Percentiles rank a stretch among this genome's conserved stretches.
Evolutionary conservation across 2,888 invertebrate species (phyloP).

Genomic region (Brachypterus glaber): DNA sequence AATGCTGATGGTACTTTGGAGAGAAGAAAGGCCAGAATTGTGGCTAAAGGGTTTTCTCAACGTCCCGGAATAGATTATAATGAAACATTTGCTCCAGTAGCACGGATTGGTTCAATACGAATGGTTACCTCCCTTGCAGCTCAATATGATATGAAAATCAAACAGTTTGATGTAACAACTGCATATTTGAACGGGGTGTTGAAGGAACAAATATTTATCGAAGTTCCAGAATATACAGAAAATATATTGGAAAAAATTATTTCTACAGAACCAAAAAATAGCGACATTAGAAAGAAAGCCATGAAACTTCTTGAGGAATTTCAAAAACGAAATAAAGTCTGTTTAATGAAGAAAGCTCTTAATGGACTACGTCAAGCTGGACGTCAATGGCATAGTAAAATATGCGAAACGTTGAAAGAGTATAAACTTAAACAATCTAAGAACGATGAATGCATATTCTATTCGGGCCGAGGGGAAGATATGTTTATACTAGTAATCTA

Average conservation of each 20-base stretch:
- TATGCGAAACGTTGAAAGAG: too few relatives aligned
- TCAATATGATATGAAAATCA: slow-evolving; percentile 14
- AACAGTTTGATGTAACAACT: slow-evolving; percentile 18
- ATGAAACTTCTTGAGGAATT: slow-evolving; percentile 11
- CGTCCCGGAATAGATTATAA: slow-evolving; percentile 23
- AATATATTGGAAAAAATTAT: too few relatives aligned
- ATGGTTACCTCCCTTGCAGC: slow-evolving; percentile 21
- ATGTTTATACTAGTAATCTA: too few relatives aligned
- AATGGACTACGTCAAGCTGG: slow-evolving; percentile 19
- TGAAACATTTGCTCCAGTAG: too few relatives aligned
- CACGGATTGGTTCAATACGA: slow-evolving; percentile 21
- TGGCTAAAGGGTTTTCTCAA: slow-evolving; percentile 27
- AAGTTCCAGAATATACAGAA: slow-evolving; percentile 13
- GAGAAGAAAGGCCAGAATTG: slow-evolving; percentile 24
- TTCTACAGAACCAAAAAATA: too few relatives aligned
- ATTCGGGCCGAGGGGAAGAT: too few relatives aligned
- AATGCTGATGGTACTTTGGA: slow-evolving; percentile 19
- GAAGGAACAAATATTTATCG: slow-evolving; percentile 17
- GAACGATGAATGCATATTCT: too few relatives aligned
- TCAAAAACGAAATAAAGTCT: slow-evolving; percentile 11
- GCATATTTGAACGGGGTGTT: slow-evolving; percentile 20
- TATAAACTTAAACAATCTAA: too few relatives aligned
- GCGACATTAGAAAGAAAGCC: slow-evolving; percentile 10
- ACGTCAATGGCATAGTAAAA: slow-evolving; percentile 18
- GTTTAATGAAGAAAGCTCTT: too few relatives aligned